Percentiles rank a stretch among this genome's conserved stretches.
Evolutionary conservation across 2,888 invertebrate genomes (phyloP).

Genomic region (Cosmorhoe ocellata): DNA sequence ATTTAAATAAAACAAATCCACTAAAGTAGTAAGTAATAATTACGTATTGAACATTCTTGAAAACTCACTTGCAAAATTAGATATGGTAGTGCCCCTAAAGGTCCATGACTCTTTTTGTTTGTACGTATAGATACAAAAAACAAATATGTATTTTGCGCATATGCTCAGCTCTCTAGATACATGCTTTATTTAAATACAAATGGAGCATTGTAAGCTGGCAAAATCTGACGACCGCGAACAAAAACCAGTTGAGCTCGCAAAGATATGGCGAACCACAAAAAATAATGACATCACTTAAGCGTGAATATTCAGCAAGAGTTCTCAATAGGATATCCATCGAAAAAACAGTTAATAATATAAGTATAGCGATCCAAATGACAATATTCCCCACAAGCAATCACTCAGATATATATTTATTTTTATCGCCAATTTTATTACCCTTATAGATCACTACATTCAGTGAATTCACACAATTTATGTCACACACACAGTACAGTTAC

Average conservation of each 20-base stretch:
- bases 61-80: slow-evolving; percentile 13
- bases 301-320: too few relatives aligned
- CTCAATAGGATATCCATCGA: too few relatives aligned
- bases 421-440: slow-evolving; percentile 38
- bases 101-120: slow-evolving; percentile 28
- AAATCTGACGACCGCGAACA: slow-evolving; percentile 64
- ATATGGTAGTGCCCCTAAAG: slow-evolving; percentile 24
- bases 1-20: too few relatives aligned
- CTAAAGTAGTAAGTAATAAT: background rate
- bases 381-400: slow-evolving; percentile 22
- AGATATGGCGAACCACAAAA: slow-evolving; percentile 60
- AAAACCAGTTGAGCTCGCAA: slow-evolving; percentile 64
- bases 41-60: background rate
- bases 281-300: slow-evolving; percentile 74
- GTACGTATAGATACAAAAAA: slow-evolving; percentile 15
- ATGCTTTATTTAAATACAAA: slow-evolving; percentile 53
- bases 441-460: slow-evolving; percentile 33
- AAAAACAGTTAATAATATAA: slow-evolving; percentile 66
- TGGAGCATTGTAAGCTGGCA: slow-evolving; percentile 52
- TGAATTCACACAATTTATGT: too few relatives aligned
- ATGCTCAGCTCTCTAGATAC: background rate
- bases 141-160: slow-evolving; percentile 14
- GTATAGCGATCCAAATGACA: slow-evolving; percentile 59
- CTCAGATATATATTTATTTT: slow-evolving; percentile 23
- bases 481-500: too few relatives aligned